These are phyloP conservation scores for Rattus norvegicus DNA, from an alignment of 2,113 vertebrate genomes.

Conservation along the genomic window DNA sequence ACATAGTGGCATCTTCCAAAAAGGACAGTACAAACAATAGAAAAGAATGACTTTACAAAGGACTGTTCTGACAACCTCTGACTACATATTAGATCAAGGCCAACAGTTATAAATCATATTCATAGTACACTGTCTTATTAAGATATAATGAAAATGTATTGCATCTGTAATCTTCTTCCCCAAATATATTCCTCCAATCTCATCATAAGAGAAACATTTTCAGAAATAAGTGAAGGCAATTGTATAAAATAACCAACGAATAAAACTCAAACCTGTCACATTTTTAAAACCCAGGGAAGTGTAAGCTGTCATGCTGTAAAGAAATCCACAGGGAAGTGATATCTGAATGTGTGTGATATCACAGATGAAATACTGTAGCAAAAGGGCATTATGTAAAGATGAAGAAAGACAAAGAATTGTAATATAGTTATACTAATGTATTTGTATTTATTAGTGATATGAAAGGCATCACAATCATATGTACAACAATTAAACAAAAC, in stretches of 20 bases:
- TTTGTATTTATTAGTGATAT: neutral
- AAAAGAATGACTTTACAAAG: neutral
- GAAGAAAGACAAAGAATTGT: neutral
- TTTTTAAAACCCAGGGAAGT: neutral
- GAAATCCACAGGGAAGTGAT: neutral
- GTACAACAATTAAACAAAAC: neutral
- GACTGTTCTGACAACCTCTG: neutral
- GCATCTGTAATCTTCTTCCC: neutral
- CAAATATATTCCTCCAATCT: neutral
- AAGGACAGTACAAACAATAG: neutral
- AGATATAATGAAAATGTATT: constrained; percentile 32
- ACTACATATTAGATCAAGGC: neutral
- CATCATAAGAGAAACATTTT: neutral
- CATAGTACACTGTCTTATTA: neutral
- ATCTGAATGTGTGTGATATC: neutral
- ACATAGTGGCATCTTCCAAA: neutral
- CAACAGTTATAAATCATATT: neutral
- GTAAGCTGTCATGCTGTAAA: neutral
- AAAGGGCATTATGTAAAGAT: neutral
- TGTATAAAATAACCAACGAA: neutral
- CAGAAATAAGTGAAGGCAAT: neutral
- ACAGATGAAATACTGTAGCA: neutral
- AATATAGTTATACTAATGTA: neutral
- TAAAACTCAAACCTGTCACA: neutral
- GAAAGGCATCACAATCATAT: neutral